Conservation (phyloP, 2,888 invertebrate genomes). For the Orthosia gracilis region DNA sequence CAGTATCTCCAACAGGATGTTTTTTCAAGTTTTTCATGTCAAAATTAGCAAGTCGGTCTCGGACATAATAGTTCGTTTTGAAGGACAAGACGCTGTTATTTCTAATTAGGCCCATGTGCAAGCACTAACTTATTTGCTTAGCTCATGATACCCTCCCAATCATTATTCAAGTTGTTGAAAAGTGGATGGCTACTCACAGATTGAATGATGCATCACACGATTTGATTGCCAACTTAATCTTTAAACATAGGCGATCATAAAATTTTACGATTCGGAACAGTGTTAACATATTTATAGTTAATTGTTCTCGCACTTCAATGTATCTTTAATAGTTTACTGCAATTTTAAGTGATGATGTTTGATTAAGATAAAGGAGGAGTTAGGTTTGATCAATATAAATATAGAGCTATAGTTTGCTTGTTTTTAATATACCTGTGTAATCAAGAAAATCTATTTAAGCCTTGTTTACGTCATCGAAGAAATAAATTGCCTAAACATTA, state of each 20-base stretch:
- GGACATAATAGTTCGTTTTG: neutral
- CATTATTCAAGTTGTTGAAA: neutral
- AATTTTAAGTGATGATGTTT: neutral
- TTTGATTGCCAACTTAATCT: constrained; percentile 11
- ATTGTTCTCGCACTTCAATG: constrained; percentile 19
- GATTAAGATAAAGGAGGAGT: neutral
- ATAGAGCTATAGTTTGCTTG: neutral
- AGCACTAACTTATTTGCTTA: neutral
- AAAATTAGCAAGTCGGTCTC: neutral
- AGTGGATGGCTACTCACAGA: neutral
- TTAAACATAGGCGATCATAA: neutral
- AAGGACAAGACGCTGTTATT: neutral
- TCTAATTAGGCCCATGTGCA: neutral
- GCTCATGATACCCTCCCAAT: neutral
- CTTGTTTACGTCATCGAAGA: constrained; percentile 29
- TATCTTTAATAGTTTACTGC: neutral
- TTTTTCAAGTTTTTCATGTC: neutral
- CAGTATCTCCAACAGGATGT: neutral
- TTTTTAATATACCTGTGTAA: constrained; percentile 8
- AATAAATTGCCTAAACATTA: constrained; percentile 40
- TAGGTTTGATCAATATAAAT: neutral
- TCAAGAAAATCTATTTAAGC: constrained; percentile 26
- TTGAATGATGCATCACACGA: constrained; percentile 7
- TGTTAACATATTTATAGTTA: constrained; percentile 41
- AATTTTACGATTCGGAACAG: constrained; percentile 23